Conservation (phyloP, 2,888 invertebrate genomes). For the Aspidiotus destructor region DNA sequence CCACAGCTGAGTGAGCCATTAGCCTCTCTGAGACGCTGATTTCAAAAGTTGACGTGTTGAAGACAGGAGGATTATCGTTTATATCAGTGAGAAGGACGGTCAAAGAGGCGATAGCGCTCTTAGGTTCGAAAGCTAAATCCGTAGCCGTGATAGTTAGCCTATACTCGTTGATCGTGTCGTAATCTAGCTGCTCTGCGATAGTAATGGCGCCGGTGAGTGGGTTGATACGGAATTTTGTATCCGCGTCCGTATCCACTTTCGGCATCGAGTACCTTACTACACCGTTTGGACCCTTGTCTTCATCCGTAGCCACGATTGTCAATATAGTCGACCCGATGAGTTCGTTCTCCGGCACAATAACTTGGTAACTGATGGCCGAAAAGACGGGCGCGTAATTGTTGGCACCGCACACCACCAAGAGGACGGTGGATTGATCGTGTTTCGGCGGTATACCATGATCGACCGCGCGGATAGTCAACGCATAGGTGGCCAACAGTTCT, state of each 20-base stretch:
- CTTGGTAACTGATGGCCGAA: slow-evolving; percentile 73
- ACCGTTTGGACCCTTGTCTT: slow-evolving; percentile 81
- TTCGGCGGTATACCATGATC: slow-evolving; percentile 84
- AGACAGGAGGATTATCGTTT: slow-evolving; percentile 83
- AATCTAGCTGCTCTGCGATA: slow-evolving; percentile 72
- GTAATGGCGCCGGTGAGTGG: slow-evolving; percentile 66
- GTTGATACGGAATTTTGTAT: slow-evolving; percentile 68
- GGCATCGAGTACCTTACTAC: slow-evolving; percentile 74
- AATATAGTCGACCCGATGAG: slow-evolving; percentile 74
- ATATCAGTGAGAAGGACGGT: slow-evolving; percentile 83
- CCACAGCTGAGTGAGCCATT: slow-evolving; percentile 62
- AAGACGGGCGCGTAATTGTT: slow-evolving; percentile 73
- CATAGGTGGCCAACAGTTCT: slow-evolving; percentile 48
- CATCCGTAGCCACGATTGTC: slow-evolving; percentile 73
- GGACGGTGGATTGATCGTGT: slow-evolving; percentile 62
- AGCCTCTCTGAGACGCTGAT: slow-evolving; percentile 76
- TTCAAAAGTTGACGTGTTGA: slow-evolving; percentile 65
- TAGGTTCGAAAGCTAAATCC: slow-evolving; percentile 74
- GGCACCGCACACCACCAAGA: slow-evolving; percentile 72
- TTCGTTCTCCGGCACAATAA: slow-evolving; percentile 84
- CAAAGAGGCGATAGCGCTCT: slow-evolving; percentile 65
- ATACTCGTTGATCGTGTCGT: slow-evolving; percentile 74
- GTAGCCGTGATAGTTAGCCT: slow-evolving; percentile 75
- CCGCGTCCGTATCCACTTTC: slow-evolving; percentile 53
- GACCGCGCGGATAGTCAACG: slow-evolving; percentile 60